Evolutionary conservation across 2,113 vertebrate genomes (phyloP).

Genomic region (Onychorhynchus coronatus): DNA sequence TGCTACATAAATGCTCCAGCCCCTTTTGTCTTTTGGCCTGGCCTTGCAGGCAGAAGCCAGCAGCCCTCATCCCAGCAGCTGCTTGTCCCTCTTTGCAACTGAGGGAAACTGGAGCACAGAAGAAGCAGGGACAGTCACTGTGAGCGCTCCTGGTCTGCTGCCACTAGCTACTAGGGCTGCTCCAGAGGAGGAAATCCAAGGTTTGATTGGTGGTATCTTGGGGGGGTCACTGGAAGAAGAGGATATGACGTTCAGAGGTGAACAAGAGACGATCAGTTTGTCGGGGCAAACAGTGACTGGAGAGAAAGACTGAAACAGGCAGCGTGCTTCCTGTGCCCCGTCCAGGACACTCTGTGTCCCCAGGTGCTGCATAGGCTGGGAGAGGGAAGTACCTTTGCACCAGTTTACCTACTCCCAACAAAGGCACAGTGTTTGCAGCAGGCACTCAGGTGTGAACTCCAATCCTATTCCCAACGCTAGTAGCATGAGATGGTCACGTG

Average conservation of each 20-base stretch:
- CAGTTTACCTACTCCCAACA: background rate
- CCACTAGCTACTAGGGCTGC: background rate
- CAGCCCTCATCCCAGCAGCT: background rate
- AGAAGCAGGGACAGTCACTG: background rate
- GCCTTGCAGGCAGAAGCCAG: background rate
- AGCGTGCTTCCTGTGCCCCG: background rate
- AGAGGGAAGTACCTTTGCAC: background rate
- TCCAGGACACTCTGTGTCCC: background rate
- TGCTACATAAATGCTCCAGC: background rate
- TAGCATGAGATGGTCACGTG: accelerated
- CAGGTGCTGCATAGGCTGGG: background rate
- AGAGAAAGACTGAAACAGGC: background rate
- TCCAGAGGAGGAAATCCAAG: background rate
- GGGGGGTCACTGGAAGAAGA: background rate
- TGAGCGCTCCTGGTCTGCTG: background rate
- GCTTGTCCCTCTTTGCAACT: background rate
- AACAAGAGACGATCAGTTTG: background rate
- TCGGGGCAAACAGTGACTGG: background rate
- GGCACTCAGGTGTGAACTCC: background rate
- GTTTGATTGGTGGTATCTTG: background rate
- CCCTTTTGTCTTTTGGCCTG: background rate
- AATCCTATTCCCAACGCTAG: background rate
- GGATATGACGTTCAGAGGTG: background rate
- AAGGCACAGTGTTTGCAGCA: background rate
- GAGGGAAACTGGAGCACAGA: background rate